Evolutionary conservation across 2,888 invertebrate species (phyloP).

Genomic region (Hirtodrosophila trivittata): DNA sequence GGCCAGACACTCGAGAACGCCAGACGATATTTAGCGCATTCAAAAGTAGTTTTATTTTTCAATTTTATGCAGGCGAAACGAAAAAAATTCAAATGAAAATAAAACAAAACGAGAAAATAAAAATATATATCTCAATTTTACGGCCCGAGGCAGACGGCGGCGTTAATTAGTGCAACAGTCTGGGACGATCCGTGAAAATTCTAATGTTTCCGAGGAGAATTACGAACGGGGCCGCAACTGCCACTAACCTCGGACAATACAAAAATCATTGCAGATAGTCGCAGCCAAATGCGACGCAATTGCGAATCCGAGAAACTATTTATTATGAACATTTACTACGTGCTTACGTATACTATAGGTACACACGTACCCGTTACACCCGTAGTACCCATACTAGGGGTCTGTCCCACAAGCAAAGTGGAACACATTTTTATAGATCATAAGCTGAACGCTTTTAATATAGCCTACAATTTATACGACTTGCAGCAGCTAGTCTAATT

Average conservation of each 20-base stretch:
- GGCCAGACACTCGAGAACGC: slow-evolving; percentile 47
- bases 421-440: too few relatives aligned
- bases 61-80: slow-evolving; percentile 28
- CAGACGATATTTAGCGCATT: slow-evolving; percentile 40
- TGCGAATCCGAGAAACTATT: slow-evolving; percentile 23
- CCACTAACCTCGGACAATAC: slow-evolving; percentile 69
- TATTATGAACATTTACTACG: slow-evolving; percentile 11
- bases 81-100: too few relatives aligned
- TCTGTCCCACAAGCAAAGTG: too few relatives aligned
- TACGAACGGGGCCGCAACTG: slow-evolving; percentile 29
- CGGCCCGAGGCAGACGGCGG: slow-evolving; percentile 42
- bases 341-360: too few relatives aligned
- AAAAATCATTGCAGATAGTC: slow-evolving; percentile 28
- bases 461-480: too few relatives aligned
- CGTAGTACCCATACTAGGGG: too few relatives aligned
- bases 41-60: slow-evolving; percentile 38
- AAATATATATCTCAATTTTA: slow-evolving; percentile 27
- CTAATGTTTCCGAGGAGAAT: slow-evolving; percentile 20
- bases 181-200: slow-evolving; percentile 30
- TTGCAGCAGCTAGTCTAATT: too few relatives aligned
- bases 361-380: too few relatives aligned
- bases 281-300: slow-evolving; percentile 43
- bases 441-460: too few relatives aligned
- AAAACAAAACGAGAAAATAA: not conserved
- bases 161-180: slow-evolving; percentile 53